These are phyloP conservation scores for Hippotragus niger DNA, from an alignment of 2,113 vertebrate species.

Conservation along the genomic window DNA sequence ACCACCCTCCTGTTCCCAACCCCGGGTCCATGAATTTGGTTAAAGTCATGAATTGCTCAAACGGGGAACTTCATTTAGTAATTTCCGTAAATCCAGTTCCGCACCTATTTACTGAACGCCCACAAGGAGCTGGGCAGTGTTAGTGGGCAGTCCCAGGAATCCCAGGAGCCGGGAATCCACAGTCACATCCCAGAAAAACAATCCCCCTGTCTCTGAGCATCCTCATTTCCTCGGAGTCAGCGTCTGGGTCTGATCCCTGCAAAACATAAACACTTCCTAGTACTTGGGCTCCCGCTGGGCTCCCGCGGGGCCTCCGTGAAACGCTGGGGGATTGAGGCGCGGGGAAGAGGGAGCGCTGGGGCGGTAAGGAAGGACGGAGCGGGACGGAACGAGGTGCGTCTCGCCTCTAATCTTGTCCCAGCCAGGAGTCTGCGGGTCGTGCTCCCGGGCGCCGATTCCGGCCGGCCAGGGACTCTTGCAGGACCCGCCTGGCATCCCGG, in stretches of 20 bases:
- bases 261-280: neutral
- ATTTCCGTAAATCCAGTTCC: constrained; percentile 39
- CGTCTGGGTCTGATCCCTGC: constrained; percentile 16
- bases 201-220: neutral
- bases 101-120: constrained; percentile 38
- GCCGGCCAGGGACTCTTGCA: neutral
- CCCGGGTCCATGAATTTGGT: neutral
- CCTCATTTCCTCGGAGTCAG: neutral
- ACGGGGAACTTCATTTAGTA: neutral
- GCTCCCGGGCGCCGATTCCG: neutral
- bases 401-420: neutral
- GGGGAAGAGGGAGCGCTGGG: neutral
- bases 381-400: neutral
- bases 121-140: neutral
- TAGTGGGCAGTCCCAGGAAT: constrained; percentile 27
- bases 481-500: constrained; percentile 38
- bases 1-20: neutral
- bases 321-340: neutral
- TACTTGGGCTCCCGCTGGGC: neutral
- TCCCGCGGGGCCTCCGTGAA: neutral
- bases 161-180: neutral
- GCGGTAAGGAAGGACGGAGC: neutral
- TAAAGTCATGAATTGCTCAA: neutral
- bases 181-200: constrained; percentile 36
- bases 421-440: neutral